A percentile compares a stretch with the other conserved stretches of the same genome.
Conservation (phyloP, 2,797 vertebrate species). For the Sternarchorhynchus goeldii region DNA sequence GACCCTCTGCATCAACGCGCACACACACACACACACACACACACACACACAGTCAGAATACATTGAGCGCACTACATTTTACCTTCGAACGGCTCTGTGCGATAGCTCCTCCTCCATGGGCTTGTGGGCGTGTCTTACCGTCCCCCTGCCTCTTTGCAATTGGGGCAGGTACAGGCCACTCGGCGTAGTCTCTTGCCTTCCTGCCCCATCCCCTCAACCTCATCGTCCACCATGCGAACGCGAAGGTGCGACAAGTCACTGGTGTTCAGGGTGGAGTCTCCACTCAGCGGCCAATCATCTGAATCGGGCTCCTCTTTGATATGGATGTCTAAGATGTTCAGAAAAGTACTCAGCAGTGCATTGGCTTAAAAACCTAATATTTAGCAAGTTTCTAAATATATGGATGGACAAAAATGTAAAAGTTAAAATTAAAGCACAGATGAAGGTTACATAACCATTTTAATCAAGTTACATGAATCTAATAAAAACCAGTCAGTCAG, state of each 20-base stretch:
- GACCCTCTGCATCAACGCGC: conserved; percentile 80
- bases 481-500: too few relatives aligned
- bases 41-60: background rate
- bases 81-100: background rate
- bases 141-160: conserved; percentile 98
- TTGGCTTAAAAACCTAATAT: too few relatives aligned
- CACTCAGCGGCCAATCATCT: conserved; percentile 94
- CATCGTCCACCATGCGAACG: conserved; percentile 92
- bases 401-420: too few relatives aligned
- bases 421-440: too few relatives aligned
- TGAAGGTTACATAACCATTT: too few relatives aligned
- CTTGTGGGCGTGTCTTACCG: conserved; percentile 74
- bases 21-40: background rate
- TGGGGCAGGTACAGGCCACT: conserved; percentile 97
- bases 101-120: background rate
- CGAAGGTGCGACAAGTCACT: conserved; percentile 94
- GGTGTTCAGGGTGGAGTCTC: conserved; percentile 94
- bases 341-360: background rate
- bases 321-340: conserved; percentile 83
- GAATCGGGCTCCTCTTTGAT: conserved; percentile 99
- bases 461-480: too few relatives aligned
- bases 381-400: too few relatives aligned
- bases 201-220: conserved; percentile 85
- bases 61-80: background rate
- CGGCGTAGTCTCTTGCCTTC: conserved; percentile 95